Evolutionary conservation across 2,888 invertebrate species (phyloP).

Genomic region (Drepanosiphum platanoidis): DNA sequence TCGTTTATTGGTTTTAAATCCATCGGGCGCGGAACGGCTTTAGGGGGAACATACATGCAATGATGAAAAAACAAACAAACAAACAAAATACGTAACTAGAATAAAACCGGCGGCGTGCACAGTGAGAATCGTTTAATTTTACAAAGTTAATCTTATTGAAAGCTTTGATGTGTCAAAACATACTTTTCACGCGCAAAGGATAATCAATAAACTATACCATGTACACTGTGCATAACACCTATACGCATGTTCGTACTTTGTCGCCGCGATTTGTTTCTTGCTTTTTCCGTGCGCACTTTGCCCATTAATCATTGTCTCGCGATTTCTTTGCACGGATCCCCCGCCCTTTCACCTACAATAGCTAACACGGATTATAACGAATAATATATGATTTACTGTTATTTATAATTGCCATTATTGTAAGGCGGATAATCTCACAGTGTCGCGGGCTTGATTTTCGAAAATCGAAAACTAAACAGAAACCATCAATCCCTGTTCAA

Average conservation of each 20-base stretch:
- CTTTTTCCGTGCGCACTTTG: not conserved
- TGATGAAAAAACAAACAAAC: not conserved
- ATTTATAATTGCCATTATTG: not conserved
- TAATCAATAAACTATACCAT: not conserved
- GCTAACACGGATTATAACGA: too few relatives aligned
- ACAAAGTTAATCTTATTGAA: not conserved
- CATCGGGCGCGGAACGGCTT: not conserved
- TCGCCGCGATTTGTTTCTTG: too few relatives aligned
- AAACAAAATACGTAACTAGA: not conserved
- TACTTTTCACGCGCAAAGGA: not conserved
- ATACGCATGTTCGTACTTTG: too few relatives aligned
- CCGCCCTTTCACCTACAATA: too few relatives aligned
- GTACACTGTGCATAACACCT: not conserved
- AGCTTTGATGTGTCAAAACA: not conserved
- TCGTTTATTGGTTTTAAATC: not conserved
- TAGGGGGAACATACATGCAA: not conserved
- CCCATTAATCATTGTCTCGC: not conserved
- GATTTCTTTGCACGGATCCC: not conserved
- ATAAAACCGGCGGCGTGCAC: not conserved
- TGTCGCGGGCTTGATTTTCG: not conserved
- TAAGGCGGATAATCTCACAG: not conserved
- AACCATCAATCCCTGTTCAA: not conserved
- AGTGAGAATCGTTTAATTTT: not conserved
- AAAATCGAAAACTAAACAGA: not conserved
- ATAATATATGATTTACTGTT: too few relatives aligned